Conservation (phyloP, 1,140 invertebrate species). For the Brachionus rubens region DNA sequence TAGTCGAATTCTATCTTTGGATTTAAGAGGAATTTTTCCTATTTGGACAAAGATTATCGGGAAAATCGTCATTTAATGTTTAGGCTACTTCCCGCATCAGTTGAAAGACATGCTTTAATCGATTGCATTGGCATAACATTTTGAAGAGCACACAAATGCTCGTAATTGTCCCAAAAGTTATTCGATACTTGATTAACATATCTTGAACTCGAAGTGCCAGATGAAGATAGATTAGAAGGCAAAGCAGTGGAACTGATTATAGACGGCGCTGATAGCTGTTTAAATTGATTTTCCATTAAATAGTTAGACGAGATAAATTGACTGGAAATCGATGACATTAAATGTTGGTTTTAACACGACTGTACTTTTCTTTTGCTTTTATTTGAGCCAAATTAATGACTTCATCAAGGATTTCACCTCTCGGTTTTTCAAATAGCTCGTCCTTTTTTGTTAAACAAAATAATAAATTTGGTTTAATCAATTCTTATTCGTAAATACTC, state of each 20-base stretch:
- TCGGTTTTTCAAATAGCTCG: constrained; percentile 91
- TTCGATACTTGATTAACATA: not conserved
- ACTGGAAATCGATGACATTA: not conserved
- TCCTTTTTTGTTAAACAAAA: constrained; percentile 67
- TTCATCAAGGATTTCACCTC: constrained; percentile 92
- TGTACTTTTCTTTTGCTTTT: too few relatives aligned
- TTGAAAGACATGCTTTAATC: constrained; percentile 55
- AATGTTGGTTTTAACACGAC: too few relatives aligned
- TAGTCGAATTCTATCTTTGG: too few relatives aligned
- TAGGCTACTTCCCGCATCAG: constrained; percentile 51
- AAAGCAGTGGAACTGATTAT: constrained; percentile 3
- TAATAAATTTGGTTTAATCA: constrained; percentile 32
- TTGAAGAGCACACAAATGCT: constrained; percentile 59
- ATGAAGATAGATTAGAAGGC: not conserved
- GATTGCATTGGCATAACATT: constrained; percentile 56
- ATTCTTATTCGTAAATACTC: constrained; percentile 60
- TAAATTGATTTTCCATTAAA: constrained; percentile 25
- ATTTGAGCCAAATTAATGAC: constrained; percentile 81
- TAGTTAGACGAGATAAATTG: not conserved
- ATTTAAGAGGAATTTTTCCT: too few relatives aligned
- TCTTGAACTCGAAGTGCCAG: not conserved
- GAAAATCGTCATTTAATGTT: too few relatives aligned
- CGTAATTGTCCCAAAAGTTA: constrained; percentile 59
- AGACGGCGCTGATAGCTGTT: not conserved
- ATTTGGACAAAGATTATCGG: too few relatives aligned